phyloP scores from a whole-genome alignment of 2,888 invertebrate species.

The Chrysopilus asiliformis region DNA sequence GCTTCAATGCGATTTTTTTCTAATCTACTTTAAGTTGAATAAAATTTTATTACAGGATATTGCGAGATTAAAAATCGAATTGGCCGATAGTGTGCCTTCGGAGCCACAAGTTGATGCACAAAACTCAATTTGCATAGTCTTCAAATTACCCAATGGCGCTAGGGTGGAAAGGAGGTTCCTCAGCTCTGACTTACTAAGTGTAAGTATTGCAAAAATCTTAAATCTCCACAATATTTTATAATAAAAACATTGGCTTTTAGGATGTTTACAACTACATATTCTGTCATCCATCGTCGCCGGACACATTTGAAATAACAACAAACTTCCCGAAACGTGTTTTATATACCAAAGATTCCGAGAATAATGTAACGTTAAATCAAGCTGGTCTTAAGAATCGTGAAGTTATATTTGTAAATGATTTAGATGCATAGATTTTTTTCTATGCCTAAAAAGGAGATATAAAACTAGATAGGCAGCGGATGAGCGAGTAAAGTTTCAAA shows the following conservation, averaged over 20 bases:
- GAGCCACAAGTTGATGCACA: constrained; percentile 63
- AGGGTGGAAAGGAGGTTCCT: constrained; percentile 80
- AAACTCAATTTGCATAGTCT: constrained; percentile 67
- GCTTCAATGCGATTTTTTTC: background rate
- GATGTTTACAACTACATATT: constrained; percentile 90
- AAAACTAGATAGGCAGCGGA: too few relatives aligned
- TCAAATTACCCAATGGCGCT: constrained; percentile 83
- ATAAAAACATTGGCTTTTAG: constrained; percentile 45
- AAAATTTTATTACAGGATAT: constrained; percentile 39
- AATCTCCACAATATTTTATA: background rate
- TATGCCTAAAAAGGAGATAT: too few relatives aligned
- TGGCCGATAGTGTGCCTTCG: constrained; percentile 49
- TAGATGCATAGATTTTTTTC: constrained; percentile 52
- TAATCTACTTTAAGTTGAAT: constrained; percentile 22
- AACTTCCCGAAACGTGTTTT: constrained; percentile 86
- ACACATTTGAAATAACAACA: constrained; percentile 88
- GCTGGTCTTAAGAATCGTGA: constrained; percentile 80
- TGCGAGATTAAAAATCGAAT: constrained; percentile 50
- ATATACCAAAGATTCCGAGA: constrained; percentile 30
- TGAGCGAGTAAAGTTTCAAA: too few relatives aligned
- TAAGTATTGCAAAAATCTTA: constrained; percentile 29
- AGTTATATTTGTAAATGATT: constrained; percentile 86
- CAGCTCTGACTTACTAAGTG: constrained; percentile 66
- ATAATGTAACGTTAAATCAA: constrained; percentile 46
- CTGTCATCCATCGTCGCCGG: constrained; percentile 84